Evolutionary conservation across 2,888 invertebrate genomes (phyloP).

Genomic region (Pseudococcus longispinus): DNA sequence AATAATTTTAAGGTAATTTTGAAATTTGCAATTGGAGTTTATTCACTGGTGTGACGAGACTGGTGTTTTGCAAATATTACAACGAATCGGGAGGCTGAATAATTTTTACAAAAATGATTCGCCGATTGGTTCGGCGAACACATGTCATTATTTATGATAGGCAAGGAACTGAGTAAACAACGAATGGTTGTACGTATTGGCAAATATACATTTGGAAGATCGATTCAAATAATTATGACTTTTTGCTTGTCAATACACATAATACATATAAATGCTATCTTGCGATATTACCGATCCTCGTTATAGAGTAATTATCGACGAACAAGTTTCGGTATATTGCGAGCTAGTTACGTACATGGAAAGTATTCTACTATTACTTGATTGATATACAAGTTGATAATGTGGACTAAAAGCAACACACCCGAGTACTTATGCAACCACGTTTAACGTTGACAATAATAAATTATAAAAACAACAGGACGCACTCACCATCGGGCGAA

Average conservation of each 20-base stretch:
- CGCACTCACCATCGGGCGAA: slow-evolving; percentile 1
- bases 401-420: neutral
- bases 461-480: neutral
- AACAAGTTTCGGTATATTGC: neutral
- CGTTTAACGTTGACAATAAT: neutral
- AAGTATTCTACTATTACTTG: neutral
- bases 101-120: neutral
- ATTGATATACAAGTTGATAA: neutral
- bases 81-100: neutral
- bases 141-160: slow-evolving; percentile 19
- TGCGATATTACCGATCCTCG: neutral
- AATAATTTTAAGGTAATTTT: neutral
- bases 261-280: neutral
- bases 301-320: slow-evolving; percentile 21
- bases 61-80: neutral
- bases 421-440: slow-evolving; percentile 4
- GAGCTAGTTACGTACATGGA: slow-evolving; percentile 13
- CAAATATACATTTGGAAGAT: neutral
- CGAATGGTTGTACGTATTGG: neutral
- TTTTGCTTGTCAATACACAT: slow-evolving; percentile 1
- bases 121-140: neutral
- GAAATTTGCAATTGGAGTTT: slow-evolving; percentile 30
- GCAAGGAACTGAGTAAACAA: slow-evolving; percentile 30
- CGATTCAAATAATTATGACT: slow-evolving; percentile 24
- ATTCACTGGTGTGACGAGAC: neutral